A percentile compares a stretch with the other conserved stretches of the same genome.
These are phyloP conservation scores for Theretra japonica DNA, from an alignment of 2,888 invertebrate species.

Conservation along the genomic window DNA sequence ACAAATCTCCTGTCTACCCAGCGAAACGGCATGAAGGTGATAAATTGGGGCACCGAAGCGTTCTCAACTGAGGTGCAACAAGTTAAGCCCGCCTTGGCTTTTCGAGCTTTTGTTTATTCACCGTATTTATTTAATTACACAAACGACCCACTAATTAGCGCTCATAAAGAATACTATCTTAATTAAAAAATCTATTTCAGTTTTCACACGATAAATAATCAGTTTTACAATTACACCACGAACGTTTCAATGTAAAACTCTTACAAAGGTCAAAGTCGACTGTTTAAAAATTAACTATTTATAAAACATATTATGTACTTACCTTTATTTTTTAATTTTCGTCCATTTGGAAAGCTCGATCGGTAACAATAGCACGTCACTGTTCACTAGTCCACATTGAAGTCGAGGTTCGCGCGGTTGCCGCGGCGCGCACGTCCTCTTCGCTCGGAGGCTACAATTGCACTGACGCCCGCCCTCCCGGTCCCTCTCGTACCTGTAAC, in stretches of 20 bases:
- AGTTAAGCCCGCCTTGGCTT: slow-evolving; percentile 56
- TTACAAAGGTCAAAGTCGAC: slow-evolving; percentile 12
- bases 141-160: slow-evolving; percentile 21
- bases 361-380: slow-evolving; percentile 34
- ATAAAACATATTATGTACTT: neutral
- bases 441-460: slow-evolving; percentile 64
- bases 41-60: neutral
- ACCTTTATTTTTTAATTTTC: slow-evolving; percentile 10
- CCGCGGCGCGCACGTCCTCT: slow-evolving; percentile 63
- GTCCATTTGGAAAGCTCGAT: slow-evolving; percentile 30
- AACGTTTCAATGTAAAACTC: neutral
- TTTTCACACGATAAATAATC: neutral
- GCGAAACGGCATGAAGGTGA: neutral
- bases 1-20: neutral
- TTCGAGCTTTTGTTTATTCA: slow-evolving; percentile 49
- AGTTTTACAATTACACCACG: neutral
- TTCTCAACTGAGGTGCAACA: slow-evolving; percentile 58
- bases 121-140: slow-evolving; percentile 46
- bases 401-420: slow-evolving; percentile 50
- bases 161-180: neutral
- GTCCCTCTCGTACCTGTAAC: slow-evolving; percentile 75
- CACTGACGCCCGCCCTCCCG: slow-evolving; percentile 67
- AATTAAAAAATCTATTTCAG: neutral
- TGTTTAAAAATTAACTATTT: neutral
- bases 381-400: slow-evolving; percentile 59